Evolutionary conservation across 1,140 invertebrate species (phyloP).

Genomic region (Drosophila sucinea): DNA sequence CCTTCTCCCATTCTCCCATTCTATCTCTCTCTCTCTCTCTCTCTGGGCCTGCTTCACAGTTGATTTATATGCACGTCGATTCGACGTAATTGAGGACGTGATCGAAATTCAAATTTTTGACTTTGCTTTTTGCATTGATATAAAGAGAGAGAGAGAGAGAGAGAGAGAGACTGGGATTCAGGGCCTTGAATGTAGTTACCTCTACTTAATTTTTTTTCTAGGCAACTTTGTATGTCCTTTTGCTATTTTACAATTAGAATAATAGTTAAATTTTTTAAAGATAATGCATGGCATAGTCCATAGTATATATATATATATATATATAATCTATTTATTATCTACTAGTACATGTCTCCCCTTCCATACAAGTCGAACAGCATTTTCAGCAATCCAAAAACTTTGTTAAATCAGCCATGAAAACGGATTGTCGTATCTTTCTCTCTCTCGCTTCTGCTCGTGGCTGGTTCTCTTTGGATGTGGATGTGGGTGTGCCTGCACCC

Average conservation of each 20-base stretch:
- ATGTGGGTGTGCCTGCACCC: not conserved
- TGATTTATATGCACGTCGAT: slow-evolving; percentile 82
- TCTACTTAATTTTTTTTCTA: not conserved
- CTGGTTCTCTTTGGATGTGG: not conserved
- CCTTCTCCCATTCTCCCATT: not conserved
- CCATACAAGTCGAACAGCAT: slow-evolving; percentile 29
- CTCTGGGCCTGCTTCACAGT: slow-evolving; percentile 57
- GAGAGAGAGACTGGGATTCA: not conserved
- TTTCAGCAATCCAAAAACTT: slow-evolving; percentile 62
- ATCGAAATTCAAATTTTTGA: slow-evolving; percentile 82
- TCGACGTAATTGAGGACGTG: slow-evolving; percentile 82
- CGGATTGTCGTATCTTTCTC: slow-evolving; percentile 70
- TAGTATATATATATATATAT: not conserved
- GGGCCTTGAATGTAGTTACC: slow-evolving; percentile 6
- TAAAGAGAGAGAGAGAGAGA: not conserved
- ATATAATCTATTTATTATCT: slow-evolving; percentile 7
- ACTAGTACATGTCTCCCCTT: not conserved
- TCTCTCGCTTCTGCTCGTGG: not conserved
- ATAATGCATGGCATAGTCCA: slow-evolving; percentile 23
- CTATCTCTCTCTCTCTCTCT: not conserved
- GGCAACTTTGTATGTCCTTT: slow-evolving; percentile 12
- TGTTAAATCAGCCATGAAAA: slow-evolving; percentile 80
- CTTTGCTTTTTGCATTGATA: slow-evolving; percentile 59
- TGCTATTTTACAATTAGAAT: slow-evolving; percentile 3
- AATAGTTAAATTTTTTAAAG: not conserved